Percentiles rank a stretch among this genome's conserved stretches.
Evolutionary conservation across 1,140 invertebrate genomes (phyloP).

Genomic region (Plodia interpunctella): DNA sequence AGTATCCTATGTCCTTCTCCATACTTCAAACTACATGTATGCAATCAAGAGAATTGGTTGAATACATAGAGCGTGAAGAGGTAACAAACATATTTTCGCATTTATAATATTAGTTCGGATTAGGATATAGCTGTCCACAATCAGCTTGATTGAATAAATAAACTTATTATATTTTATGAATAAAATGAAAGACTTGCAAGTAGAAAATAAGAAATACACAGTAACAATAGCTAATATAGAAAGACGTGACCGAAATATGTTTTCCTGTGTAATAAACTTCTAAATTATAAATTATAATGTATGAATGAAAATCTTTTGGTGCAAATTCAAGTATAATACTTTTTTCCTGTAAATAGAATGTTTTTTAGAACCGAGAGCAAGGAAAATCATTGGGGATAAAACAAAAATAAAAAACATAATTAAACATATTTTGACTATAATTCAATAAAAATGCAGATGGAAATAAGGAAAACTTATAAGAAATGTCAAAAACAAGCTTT

Average conservation of each 20-base stretch:
- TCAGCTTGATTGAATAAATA: too few species aligned
- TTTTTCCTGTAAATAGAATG: too few species aligned
- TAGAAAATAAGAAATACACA: not conserved
- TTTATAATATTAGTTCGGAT: not conserved
- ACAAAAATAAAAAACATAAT: conserved; percentile 62
- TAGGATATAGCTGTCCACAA: too few species aligned
- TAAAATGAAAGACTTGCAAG: conserved; percentile 1
- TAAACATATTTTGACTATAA: conserved; percentile 76
- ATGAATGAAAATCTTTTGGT: conserved; percentile 18
- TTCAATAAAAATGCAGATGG: conserved; percentile 76
- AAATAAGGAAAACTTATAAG: conserved; percentile 73
- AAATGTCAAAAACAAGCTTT: conserved; percentile 74
- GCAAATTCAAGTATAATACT: too few species aligned
- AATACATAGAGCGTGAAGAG: not conserved
- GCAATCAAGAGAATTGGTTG: not conserved
- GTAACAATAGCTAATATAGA: too few species aligned
- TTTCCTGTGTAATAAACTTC: too few species aligned
- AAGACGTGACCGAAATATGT: too few species aligned
- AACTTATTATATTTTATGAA: too few species aligned
- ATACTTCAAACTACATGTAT: not conserved
- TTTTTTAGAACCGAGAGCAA: not conserved
- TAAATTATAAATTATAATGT: conserved; percentile 2
- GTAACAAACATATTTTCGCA: not conserved
- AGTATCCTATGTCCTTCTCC: not conserved
- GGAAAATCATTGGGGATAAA: conserved; percentile 19